Conservation (phyloP, 1,140 invertebrate species). For the Scaptodrosophila lebanonensis region DNA sequence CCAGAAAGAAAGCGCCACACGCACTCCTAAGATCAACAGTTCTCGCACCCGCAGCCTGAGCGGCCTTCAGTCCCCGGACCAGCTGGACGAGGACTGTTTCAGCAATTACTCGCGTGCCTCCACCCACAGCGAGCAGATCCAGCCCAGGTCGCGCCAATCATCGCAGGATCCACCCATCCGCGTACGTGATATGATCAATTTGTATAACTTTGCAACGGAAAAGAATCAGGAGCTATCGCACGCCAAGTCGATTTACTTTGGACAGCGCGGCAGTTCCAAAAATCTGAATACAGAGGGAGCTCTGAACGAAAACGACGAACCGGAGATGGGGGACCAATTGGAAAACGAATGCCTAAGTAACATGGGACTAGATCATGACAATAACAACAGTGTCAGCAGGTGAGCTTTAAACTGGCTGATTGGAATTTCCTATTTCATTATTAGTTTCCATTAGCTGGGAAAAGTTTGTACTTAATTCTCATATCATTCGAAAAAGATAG, state of each 20-base stretch:
- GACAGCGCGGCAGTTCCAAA: constrained; percentile 2
- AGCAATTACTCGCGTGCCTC: background rate
- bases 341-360: no score
- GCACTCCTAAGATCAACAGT: no score
- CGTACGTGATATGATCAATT: constrained; percentile 59
- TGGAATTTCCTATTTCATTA: no score
- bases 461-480: no score
- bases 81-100: no score
- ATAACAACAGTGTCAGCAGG: constrained; percentile 5
- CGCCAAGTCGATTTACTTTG: constrained; percentile 50
- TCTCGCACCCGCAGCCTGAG: no score
- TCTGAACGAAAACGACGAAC: background rate
- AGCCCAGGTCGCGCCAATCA: background rate
- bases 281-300: no score
- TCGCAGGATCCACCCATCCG: constrained; percentile 38
- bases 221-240: constrained; percentile 55
- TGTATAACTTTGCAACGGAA: constrained; percentile 56
- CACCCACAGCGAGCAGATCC: background rate
- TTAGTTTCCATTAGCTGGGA: no score
- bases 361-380: constrained; percentile 1
- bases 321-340: no score
- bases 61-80: no score
- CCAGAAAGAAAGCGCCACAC: no score
- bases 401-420: constrained; percentile 5
- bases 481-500: no score